Percentiles rank a stretch among this genome's conserved stretches.
Conservation (phyloP, 2,888 invertebrate genomes). For the Cabera pusaria region DNA sequence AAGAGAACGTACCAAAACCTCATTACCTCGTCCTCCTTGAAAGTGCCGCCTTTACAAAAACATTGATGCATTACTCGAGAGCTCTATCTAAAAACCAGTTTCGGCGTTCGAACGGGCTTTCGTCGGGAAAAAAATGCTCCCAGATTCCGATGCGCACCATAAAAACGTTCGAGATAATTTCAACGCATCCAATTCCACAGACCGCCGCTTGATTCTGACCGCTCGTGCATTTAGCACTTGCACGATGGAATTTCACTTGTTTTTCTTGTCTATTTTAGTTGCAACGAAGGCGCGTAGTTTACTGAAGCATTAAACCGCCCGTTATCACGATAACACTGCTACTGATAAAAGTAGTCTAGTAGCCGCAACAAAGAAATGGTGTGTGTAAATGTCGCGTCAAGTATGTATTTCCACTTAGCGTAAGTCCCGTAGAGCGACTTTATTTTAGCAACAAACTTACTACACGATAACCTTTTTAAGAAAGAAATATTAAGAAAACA, state of each 20-base stretch:
- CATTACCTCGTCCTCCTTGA: constrained; percentile 73
- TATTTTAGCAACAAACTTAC: constrained; percentile 24
- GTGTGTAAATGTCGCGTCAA: constrained; percentile 1
- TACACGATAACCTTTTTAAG: constrained; percentile 39
- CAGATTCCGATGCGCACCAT: constrained; percentile 80
- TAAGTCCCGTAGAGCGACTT: constrained; percentile 3
- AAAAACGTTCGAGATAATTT: constrained; percentile 81
- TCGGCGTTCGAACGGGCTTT: constrained; percentile 69
- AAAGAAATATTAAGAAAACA: constrained; percentile 44
- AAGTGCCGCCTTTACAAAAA: constrained; percentile 77
- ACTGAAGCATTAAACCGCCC: constrained; percentile 5
- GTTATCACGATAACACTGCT: constrained; percentile 13
- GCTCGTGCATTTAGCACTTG: constrained; percentile 64
- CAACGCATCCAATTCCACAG: constrained; percentile 64
- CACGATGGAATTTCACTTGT: constrained; percentile 47
- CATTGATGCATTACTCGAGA: constrained; percentile 78
- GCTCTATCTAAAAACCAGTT: constrained; percentile 83
- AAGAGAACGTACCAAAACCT: constrained; percentile 64
- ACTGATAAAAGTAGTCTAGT: constrained; percentile 11
- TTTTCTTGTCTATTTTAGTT: constrained; percentile 36
- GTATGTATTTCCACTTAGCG: neutral
- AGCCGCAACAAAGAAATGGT: constrained; percentile 1
- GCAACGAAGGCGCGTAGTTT: constrained; percentile 5
- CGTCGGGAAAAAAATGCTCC: constrained; percentile 74
- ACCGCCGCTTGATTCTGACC: constrained; percentile 55